Percentiles rank a stretch among this genome's conserved stretches.
Evolutionary conservation across 1,140 invertebrate species (phyloP).

Genomic region (Leptestheria dahalacensis): DNA sequence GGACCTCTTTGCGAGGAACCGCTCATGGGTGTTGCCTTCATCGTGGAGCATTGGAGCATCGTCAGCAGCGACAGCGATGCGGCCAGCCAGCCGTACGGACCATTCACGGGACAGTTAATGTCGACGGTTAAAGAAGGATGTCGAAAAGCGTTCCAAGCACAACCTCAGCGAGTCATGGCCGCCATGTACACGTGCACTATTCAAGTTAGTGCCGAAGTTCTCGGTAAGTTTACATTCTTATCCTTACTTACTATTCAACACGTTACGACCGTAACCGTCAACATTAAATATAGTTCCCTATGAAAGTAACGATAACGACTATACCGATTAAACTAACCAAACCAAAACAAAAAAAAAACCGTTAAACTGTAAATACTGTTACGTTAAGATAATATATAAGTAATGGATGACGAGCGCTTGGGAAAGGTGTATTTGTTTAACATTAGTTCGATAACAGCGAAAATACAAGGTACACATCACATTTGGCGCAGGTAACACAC

Average conservation of each 20-base stretch:
- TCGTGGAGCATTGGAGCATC: slow-evolving; percentile 60
- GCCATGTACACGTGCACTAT: slow-evolving; percentile 95
- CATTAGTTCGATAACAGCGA: too few relatives aligned
- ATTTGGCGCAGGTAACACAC: too few relatives aligned
- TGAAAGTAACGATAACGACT: too few relatives aligned
- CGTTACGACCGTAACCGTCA: too few relatives aligned
- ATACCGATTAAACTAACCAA: too few relatives aligned
- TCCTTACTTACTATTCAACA: slow-evolving; percentile 12
- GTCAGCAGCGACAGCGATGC: slow-evolving; percentile 22
- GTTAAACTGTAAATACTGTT: too few relatives aligned
- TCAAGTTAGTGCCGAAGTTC: slow-evolving; percentile 75
- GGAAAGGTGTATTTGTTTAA: too few relatives aligned
- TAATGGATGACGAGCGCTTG: too few relatives aligned
- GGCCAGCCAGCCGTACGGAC: slow-evolving; percentile 27
- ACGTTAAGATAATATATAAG: too few relatives aligned
- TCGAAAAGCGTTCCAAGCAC: slow-evolving; percentile 69
- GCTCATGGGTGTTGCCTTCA: slow-evolving; percentile 84
- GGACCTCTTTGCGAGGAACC: slow-evolving; percentile 92
- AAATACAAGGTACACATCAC: too few relatives aligned
- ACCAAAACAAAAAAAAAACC: too few relatives aligned
- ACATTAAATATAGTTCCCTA: too few relatives aligned
- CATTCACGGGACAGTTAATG: slow-evolving; percentile 74
- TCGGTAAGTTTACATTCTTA: slow-evolving; percentile 51
- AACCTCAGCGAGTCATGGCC: slow-evolving; percentile 78
- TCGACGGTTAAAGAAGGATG: slow-evolving; percentile 80